Percentiles rank a stretch among this genome's conserved stretches.
phyloP scores from a whole-genome alignment of 2,113 vertebrate species.

The Dasyurus viverrinus region DNA sequence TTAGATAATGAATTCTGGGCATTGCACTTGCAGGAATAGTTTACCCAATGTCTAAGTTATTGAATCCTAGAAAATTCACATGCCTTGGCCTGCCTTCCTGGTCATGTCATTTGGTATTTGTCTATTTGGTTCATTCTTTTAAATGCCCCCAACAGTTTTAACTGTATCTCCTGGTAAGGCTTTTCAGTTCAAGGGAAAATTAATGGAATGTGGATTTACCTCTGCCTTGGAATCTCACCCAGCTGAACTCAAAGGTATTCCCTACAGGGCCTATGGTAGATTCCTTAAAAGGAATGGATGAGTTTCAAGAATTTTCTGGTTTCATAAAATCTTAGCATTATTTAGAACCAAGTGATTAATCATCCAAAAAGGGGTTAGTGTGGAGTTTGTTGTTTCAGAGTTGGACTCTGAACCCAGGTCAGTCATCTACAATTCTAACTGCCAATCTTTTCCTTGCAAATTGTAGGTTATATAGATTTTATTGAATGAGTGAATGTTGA shows the following conservation, averaged over 20 bases:
- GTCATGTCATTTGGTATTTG: not conserved
- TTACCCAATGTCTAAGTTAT: not conserved
- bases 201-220: not conserved
- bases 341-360: not conserved
- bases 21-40: not conserved
- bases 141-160: not conserved
- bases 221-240: not conserved
- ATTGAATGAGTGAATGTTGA: not conserved
- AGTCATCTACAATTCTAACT: not conserved
- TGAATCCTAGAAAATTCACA: not conserved
- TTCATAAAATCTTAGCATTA: not conserved
- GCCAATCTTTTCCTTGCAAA: not conserved
- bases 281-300: constrained; percentile 13
- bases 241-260: constrained; percentile 20
- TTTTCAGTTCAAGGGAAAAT: not conserved
- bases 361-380: constrained; percentile 18
- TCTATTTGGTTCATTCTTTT: constrained; percentile 2
- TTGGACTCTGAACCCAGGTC: not conserved
- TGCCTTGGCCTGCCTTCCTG: not conserved
- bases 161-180: not conserved
- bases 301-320: constrained; percentile 36
- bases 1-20: constrained; percentile 20
- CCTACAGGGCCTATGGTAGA: not conserved
- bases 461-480: not conserved
- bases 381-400: constrained; percentile 2